phyloP scores from a whole-genome alignment of 2,113 vertebrate species.

The Trogon surrucura region DNA sequence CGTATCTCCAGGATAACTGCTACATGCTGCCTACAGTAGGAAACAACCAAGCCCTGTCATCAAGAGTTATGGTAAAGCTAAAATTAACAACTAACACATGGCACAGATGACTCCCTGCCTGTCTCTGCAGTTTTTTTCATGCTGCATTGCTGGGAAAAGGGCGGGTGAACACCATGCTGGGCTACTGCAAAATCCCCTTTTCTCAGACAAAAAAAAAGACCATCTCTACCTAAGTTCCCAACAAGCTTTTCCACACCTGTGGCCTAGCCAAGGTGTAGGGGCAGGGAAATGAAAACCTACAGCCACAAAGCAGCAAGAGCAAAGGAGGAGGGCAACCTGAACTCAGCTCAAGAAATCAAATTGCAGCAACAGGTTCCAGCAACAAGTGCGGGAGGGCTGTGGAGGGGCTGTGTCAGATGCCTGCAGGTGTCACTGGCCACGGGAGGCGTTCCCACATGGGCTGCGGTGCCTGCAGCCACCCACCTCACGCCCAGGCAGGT shows the following conservation, averaged over 20 bases:
- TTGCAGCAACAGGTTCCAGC: neutral
- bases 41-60: constrained; percentile 59
- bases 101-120: constrained; percentile 50
- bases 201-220: neutral
- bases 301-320: neutral
- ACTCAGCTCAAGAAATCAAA: neutral
- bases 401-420: rapidly evolving
- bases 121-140: neutral
- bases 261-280: neutral
- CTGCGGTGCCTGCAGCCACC: neutral
- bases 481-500: neutral
- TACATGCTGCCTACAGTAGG: constrained; percentile 56
- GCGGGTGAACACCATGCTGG: rapidly evolving
- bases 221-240: neutral
- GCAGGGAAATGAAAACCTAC: neutral
- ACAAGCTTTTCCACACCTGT: neutral
- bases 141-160: neutral
- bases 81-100: constrained; percentile 63
- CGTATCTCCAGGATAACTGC: constrained; percentile 31
- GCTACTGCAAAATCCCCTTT: neutral
- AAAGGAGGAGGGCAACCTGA: neutral
- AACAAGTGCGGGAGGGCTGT: neutral
- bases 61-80: constrained; percentile 56
- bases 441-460: neutral
- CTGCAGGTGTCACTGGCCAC: neutral